Base-by-base conservation (phyloP, 2,797 vertebrate species). In the Hyperoplus lanceolatus region DNA sequence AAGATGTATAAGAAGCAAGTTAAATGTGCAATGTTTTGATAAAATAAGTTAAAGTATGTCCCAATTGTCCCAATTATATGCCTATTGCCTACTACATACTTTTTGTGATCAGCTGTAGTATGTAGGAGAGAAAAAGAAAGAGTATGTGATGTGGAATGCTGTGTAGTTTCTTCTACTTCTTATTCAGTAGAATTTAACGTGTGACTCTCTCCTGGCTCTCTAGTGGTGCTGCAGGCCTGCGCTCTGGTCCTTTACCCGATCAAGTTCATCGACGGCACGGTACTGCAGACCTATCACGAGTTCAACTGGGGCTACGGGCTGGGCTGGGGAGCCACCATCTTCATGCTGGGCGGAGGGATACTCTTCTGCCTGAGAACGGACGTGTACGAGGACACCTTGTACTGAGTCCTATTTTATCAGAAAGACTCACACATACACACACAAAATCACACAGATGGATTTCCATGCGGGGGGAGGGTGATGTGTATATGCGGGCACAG, bases 271-370 rank as follows among this genome's bases (percentile, higher is more conserved):
- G 95, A 96, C 14, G 95, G 94, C 16, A 95, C 89, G 0, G 90
- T 93, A 12, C 93, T 96, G 61, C 95, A 95, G 85, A 95, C 90
- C 9, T 96, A 96, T 87, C 95, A 96, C 0, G 96, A 96, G 90
- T 97, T 97, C 89, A 96, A 95, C 92, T 96, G 96, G 96, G 96
- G 96, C 77, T 97, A 97, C 39, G 96, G 96, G 11, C 92, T 97
- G 21, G 96, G 95, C 79, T 96, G 96, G 96, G 96, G 96, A 0
- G 93, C 96, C 59, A 95, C 95, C 69, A 96, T 96, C 90, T 97
- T 97, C 88, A 96, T 96, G 96, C 41, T 97, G 84, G 96, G 96
- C 1, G 95, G 93, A 1, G 96, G 95, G 62, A 94, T 96, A 76
- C 95, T 97, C 62, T 96, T 96, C 92, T 96, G 96, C 90, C 94